These are phyloP conservation scores for Lipophrys pholis DNA, from an alignment of 2,113 vertebrate genomes.

Conservation along the genomic window DNA sequence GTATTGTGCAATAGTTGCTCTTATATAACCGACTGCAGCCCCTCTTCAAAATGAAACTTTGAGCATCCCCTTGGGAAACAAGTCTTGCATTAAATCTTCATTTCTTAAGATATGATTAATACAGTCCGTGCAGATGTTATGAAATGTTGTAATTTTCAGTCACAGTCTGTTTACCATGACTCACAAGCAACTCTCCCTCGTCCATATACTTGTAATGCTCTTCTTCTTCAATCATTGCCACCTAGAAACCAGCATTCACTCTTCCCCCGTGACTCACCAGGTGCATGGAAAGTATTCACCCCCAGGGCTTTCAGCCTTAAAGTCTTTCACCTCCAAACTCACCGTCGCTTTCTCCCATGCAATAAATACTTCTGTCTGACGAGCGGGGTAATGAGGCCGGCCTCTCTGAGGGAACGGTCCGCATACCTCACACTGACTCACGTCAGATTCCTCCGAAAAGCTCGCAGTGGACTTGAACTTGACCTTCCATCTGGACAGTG, in stretches of 20 bases:
- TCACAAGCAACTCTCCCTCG: neutral
- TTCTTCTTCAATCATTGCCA: constrained; percentile 1
- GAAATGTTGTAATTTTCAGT: too few species aligned
- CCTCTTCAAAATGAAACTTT: neutral
- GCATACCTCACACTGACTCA: constrained; percentile 46
- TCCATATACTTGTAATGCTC: neutral
- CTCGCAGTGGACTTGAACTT: constrained; percentile 23
- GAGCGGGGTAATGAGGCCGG: constrained; percentile 36
- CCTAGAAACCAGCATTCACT: constrained; percentile 3
- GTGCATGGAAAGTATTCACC: constrained; percentile 67
- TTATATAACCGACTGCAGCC: constrained; percentile 31
- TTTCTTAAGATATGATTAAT: neutral
- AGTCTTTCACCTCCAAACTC: constrained; percentile 23
- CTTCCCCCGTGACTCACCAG: constrained; percentile 38
- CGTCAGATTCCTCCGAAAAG: constrained; percentile 42
- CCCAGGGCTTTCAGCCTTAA: constrained; percentile 13
- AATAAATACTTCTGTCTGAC: constrained; percentile 69
- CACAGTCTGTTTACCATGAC: too few species aligned
- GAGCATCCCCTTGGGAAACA: constrained; percentile 13
- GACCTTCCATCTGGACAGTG: constrained; percentile 17
- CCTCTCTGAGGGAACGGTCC: constrained; percentile 40
- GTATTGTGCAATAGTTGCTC: constrained; percentile 11
- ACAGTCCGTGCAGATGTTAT: neutral
- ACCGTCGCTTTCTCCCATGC: constrained; percentile 20
- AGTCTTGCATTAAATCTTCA: constrained; percentile 2